Evolutionary conservation across 2,888 invertebrate genomes (phyloP), one percentile per base, ranked within the genome.

Genomic region (Amphipoea lucens): DNA sequence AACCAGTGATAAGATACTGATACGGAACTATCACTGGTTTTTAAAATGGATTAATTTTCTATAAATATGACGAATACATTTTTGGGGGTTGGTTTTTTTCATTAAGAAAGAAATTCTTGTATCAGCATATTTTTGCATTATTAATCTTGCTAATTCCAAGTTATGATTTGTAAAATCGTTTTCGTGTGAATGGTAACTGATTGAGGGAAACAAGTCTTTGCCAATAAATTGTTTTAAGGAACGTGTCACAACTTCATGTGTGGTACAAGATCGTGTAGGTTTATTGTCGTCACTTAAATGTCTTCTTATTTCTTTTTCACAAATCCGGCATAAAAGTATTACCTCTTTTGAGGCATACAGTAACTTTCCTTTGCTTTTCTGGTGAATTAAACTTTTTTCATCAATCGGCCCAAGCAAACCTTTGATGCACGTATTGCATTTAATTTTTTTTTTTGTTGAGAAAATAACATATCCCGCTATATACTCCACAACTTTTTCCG

Each of bases 91-190:
- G 17, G 68, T 0, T 54, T 54, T 54, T 67, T 67, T 67, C n/a
- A 42, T 67, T 67, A 67, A 45, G 7, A 67, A 67, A 14, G 42
- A 66, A 66, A 66, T 66, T 66, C 66, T 23, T 66, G 23, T 66
- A 66, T 66, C 12, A 42, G 66, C 6, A 66, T 66, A 66, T 66
- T 66, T 66, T 42, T 66, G 0, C 23, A 66, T 66, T 20, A 68
- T 68, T 20, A 69, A 51, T 69, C 68, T 51, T 51, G 48, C 68
- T 4, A 69, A 1, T 51, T 69, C 36, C 36, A 69, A 69, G 7
- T 69, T 69, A 69, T 51, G 69, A 69, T 69, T 69, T 69, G 69
- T 69, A 69, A 51, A 69, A 69, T 69, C 51, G 2, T 69, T 69
- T 69, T 69, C 51, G 36, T 69, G 51, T 51, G 36, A 69, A 69